A percentile compares a stretch with the other conserved stretches of the same genome.
These are phyloP conservation scores for Catonia carolina DNA, from an alignment of 2,888 invertebrate species.

Conservation along the genomic window DNA sequence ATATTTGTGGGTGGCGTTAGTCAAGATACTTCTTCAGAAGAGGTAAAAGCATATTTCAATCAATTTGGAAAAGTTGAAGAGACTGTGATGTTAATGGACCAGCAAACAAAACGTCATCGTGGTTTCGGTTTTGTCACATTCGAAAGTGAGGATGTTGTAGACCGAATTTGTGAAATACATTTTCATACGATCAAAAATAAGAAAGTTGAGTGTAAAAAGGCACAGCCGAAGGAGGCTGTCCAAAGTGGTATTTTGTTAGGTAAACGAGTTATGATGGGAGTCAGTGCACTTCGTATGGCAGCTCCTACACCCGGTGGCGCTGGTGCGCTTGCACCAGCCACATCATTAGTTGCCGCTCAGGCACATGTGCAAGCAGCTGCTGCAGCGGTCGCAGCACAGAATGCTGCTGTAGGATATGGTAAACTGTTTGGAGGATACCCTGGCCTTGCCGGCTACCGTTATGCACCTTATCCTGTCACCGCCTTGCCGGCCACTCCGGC, in stretches of 20 bases:
- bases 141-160: constrained; percentile 85
- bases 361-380: constrained; percentile 45
- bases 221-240: constrained; percentile 85
- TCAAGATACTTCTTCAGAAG: constrained; percentile 85
- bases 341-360: constrained; percentile 46
- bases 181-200: constrained; percentile 90
- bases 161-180: constrained; percentile 88
- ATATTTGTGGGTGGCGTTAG: constrained; percentile 90
- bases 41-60: constrained; percentile 83
- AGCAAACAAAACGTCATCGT: constrained; percentile 84
- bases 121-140: constrained; percentile 90
- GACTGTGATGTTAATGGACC: constrained; percentile 90
- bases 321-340: constrained; percentile 42
- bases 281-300: constrained; percentile 60
- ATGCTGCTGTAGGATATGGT: constrained; percentile 57
- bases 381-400: constrained; percentile 52
- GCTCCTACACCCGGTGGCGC: constrained; percentile 41
- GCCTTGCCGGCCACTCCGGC: constrained; percentile 44
- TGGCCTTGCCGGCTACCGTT: constrained; percentile 52
- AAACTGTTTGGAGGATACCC: constrained; percentile 59
- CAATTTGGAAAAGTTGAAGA: constrained; percentile 84
- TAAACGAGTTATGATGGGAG: constrained; percentile 58
- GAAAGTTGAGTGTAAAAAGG: constrained; percentile 85
- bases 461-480: constrained; percentile 56
- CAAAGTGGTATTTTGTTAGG: constrained; percentile 61